A percentile compares a stretch with the other conserved stretches of the same genome.
phyloP scores from a whole-genome alignment of 2,797 vertebrate genomes.

The Adelosebastes latens region DNA sequence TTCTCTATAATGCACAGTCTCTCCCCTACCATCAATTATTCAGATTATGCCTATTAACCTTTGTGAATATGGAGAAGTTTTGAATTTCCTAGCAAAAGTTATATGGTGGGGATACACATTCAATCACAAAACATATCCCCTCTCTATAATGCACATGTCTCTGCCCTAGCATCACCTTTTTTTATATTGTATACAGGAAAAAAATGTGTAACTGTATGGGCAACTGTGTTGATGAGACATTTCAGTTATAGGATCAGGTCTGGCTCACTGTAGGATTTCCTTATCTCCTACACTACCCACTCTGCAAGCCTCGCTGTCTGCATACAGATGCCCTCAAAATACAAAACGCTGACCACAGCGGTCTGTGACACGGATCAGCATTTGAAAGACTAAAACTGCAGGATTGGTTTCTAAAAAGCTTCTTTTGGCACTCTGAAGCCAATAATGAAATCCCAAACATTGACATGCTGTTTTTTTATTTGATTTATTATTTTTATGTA shows the following conservation, averaged over 20 bases:
- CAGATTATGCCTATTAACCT: not conserved
- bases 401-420: not conserved
- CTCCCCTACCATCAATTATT: not conserved
- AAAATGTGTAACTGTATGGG: not conserved
- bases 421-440: not conserved
- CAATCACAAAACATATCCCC: not conserved
- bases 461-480: not conserved
- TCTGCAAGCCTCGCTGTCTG: slow-evolving; percentile 6
- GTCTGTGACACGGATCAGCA: slow-evolving; percentile 6
- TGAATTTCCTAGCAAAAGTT: not conserved
- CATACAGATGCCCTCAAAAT: slow-evolving; percentile 11
- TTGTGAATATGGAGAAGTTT: not conserved
- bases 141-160: not conserved
- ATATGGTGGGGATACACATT: not conserved
- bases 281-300: slow-evolving; percentile 10
- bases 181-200: not conserved
- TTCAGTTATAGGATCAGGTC: not conserved
- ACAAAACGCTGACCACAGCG: slow-evolving; percentile 23
- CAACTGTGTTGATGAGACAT: not conserved
- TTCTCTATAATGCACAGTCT: not conserved
- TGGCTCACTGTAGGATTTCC: not conserved
- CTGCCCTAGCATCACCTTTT: not conserved
- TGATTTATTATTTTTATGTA: not conserved
- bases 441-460: not conserved
- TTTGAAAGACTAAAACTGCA: not conserved